Percentiles rank a stretch among this genome's conserved stretches.
phyloP scores from a whole-genome alignment of 2,113 vertebrate species.

The Pteruthius melanotis region DNA sequence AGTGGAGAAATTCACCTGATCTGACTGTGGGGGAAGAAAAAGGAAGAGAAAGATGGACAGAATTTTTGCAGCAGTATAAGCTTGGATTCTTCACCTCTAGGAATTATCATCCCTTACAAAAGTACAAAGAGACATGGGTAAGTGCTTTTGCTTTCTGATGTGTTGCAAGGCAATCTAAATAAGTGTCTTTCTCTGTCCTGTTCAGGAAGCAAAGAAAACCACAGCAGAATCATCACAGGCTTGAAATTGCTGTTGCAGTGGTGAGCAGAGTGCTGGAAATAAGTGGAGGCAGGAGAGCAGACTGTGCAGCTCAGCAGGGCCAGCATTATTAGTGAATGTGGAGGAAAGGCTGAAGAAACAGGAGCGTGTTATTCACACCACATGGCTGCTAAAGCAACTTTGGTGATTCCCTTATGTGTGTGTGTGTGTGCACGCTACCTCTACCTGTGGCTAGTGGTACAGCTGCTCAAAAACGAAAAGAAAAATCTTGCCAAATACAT shows the following conservation, averaged over 20 bases:
- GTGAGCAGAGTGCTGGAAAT: background rate
- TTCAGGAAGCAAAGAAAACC: background rate
- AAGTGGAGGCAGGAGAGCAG: background rate
- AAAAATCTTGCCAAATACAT: background rate
- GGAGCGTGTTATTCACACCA: background rate
- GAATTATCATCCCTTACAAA: background rate
- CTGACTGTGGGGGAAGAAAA: background rate
- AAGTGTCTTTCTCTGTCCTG: background rate
- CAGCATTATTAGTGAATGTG: background rate
- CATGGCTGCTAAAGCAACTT: background rate
- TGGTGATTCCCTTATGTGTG: background rate
- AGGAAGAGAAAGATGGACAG: background rate
- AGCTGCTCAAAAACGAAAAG: background rate
- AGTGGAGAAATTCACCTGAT: background rate
- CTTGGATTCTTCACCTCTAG: background rate
- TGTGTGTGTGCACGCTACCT: background rate
- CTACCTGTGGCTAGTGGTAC: background rate
- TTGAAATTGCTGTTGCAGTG: background rate
- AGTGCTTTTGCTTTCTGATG: background rate
- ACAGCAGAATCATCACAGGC: background rate
- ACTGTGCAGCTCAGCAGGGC: accelerated
- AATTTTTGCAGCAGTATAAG: background rate
- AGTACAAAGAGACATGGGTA: background rate
- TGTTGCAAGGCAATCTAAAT: background rate
- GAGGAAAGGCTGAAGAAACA: background rate